Evolutionary conservation across 2,888 invertebrate genomes (phyloP).

Genomic region (Zhuqinia jingwanae): DNA sequence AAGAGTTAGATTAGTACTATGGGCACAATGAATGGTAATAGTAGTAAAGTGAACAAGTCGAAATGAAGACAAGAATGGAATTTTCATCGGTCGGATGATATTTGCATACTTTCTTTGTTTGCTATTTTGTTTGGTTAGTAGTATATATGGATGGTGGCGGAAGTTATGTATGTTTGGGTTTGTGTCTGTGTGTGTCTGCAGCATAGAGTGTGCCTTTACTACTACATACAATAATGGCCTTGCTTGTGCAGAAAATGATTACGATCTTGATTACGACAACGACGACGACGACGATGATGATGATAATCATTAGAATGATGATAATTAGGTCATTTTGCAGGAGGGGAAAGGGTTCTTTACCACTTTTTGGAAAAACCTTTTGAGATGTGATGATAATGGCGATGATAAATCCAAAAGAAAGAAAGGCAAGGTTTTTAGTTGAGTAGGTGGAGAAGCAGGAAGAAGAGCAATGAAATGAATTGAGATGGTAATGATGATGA

Average conservation of each 20-base stretch:
- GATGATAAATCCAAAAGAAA: conserved; percentile 24
- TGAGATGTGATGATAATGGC: neutral
- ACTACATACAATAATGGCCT: too few relatives aligned
- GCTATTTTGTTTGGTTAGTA: conserved; percentile 2
- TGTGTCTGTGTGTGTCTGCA: neutral
- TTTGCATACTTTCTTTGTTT: conserved; percentile 23
- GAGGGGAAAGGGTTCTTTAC: conserved; percentile 3
- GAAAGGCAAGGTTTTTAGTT: conserved; percentile 11
- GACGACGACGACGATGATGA: conserved; percentile 39
- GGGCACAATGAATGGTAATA: conserved; percentile 3
- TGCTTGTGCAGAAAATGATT: conserved; percentile 32
- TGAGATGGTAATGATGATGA: conserved; percentile 39
- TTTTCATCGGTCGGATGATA: conserved; percentile 5
- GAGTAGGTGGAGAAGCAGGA: neutral
- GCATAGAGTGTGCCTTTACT: too few relatives aligned
- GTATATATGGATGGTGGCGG: too few relatives aligned
- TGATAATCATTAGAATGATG: conserved; percentile 52
- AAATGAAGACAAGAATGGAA: conserved; percentile 22
- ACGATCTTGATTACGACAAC: conserved; percentile 34
- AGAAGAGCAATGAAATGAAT: conserved; percentile 20
- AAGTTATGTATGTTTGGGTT: too few relatives aligned
- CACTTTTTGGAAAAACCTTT: conserved; percentile 17
- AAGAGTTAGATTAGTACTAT: conserved; percentile 27
- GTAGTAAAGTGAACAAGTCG: neutral
- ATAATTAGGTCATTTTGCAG: conserved; percentile 62